These are phyloP conservation scores for Phymanthus crucifer DNA, from an alignment of 92 coral and sea anemone genomes.

Conservation along the genomic window DNA sequence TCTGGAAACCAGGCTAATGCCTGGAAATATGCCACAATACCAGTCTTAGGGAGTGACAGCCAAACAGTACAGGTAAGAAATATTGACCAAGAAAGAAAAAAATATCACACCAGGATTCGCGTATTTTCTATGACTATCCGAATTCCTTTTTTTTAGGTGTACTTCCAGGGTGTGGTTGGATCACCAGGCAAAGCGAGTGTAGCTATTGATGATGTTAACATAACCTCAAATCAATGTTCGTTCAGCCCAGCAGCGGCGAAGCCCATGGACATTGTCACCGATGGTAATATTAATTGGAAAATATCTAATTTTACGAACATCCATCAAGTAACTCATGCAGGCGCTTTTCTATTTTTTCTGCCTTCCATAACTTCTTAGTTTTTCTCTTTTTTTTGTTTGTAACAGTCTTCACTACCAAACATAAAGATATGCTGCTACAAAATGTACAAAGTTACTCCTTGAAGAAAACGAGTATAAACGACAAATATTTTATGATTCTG, in stretches of 20 bases:
- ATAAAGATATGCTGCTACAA: too few species aligned
- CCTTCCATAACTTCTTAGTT: too few species aligned
- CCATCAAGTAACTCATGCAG: too few species aligned
- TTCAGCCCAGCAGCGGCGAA: neutral
- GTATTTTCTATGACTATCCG: neutral
- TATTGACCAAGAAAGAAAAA: neutral
- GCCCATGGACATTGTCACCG: neutral
- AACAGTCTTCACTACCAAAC: neutral
- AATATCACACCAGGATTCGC: neutral
- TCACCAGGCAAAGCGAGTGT: neutral
- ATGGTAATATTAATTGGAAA: neutral
- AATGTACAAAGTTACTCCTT: too few species aligned
- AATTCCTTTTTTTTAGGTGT: neutral
- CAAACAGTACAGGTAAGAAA: conserved; percentile 4
- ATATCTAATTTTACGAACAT: neutral
- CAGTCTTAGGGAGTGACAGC: neutral
- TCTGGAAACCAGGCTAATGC: neutral
- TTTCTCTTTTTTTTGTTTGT: neutral
- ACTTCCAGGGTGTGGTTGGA: conserved; percentile 9
- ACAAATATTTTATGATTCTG: neutral
- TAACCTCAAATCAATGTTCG: neutral
- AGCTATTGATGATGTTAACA: neutral
- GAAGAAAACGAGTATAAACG: too few species aligned
- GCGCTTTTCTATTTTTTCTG: too few species aligned
- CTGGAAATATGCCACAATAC: conserved; percentile 18